phyloP scores from a whole-genome alignment of 2,797 vertebrate genomes.

The Onychomys torridus region DNA sequence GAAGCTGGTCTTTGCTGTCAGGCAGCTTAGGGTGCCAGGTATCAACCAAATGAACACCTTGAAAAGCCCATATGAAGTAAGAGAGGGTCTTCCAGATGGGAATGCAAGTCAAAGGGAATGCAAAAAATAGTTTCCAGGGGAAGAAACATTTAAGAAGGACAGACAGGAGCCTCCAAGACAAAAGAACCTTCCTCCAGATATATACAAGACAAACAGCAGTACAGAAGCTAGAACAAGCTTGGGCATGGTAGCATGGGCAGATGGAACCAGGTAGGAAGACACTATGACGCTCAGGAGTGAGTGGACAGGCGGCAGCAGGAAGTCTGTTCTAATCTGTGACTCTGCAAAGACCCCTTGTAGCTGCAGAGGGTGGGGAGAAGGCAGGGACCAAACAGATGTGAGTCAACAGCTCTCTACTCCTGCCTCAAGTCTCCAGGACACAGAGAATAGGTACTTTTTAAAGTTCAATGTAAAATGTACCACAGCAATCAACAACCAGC shows the following conservation, averaged over 20 bases:
- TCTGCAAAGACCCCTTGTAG: neutral
- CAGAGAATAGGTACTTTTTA: neutral
- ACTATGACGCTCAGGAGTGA: neutral
- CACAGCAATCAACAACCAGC: neutral
- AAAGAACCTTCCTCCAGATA: neutral
- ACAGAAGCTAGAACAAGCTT: neutral
- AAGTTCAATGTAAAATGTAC: neutral
- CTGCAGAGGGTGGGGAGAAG: neutral
- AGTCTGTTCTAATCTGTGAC: neutral
- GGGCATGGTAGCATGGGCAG: neutral
- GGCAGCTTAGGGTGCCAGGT: neutral
- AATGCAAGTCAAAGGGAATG: neutral
- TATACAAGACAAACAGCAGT: neutral
- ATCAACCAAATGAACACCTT: neutral
- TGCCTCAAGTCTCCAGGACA: neutral
- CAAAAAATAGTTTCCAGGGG: neutral
- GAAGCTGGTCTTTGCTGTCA: neutral
- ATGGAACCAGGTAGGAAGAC: neutral
- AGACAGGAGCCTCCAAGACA: neutral
- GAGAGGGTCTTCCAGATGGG: neutral
- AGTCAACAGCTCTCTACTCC: neutral
- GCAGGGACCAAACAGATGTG: neutral
- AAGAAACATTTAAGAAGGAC: slow-evolving; percentile 8
- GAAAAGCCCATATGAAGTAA: neutral
- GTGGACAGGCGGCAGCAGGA: neutral